These are phyloP conservation scores for Andrena bucephala DNA, from an alignment of 2,888 invertebrate species.

Conservation along the genomic window DNA sequence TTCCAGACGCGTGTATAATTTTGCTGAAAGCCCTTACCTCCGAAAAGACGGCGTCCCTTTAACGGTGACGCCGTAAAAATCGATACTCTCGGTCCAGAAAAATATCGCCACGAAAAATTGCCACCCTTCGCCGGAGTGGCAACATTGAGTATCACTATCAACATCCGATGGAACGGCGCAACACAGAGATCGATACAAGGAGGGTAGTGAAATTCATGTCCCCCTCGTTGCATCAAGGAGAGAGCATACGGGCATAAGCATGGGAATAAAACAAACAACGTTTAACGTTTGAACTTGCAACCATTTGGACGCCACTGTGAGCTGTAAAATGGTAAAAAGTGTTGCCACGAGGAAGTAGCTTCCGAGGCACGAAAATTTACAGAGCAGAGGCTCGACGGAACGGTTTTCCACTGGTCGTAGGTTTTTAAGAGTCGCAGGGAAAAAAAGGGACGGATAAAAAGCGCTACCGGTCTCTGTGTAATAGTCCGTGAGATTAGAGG, in stretches of 20 bases:
- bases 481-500: not conserved
- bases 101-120: slow-evolving; percentile 12
- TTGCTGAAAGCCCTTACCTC: not conserved
- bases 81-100: slow-evolving; percentile 36
- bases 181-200: not conserved
- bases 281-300: no score
- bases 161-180: not conserved
- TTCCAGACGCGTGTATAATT: slow-evolving; percentile 14
- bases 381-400: not conserved
- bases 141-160: not conserved
- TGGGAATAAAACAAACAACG: no score
- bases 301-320: no score
- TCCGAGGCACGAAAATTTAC: not conserved
- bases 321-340: not conserved
- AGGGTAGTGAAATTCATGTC: not conserved
- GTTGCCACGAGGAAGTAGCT: not conserved
- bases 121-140: not conserved
- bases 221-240: no score
- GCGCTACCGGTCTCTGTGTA: not conserved
- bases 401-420: not conserved
- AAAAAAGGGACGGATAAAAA: slow-evolving; percentile 5
- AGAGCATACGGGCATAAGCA: no score
- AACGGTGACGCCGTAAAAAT: slow-evolving; percentile 18
- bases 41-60: slow-evolving; percentile 11
- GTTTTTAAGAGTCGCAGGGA: not conserved